phyloP scores from a whole-genome alignment of 2,888 invertebrate species.

The Hypolimnas misippus region DNA sequence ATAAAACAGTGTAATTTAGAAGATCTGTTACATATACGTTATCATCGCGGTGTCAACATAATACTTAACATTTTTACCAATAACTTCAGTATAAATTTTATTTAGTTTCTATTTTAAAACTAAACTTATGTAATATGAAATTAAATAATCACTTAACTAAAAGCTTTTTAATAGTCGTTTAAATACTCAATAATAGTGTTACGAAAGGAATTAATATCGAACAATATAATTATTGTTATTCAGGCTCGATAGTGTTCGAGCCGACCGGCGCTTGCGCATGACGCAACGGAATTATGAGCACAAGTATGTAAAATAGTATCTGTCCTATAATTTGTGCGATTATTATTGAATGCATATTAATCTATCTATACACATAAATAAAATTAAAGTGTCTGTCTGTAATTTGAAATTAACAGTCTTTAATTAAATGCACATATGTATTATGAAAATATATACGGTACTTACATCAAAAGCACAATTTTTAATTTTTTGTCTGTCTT shows the following conservation, averaged over 20 bases:
- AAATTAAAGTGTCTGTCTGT: too few relatives aligned
- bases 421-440: too few relatives aligned
- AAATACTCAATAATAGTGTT: background rate
- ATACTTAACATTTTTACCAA: too few relatives aligned
- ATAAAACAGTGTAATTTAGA: too few relatives aligned
- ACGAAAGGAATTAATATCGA: constrained; percentile 9
- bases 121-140: background rate
- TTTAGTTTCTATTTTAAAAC: background rate
- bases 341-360: constrained; percentile 4
- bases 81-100: background rate
- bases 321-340: constrained; percentile 1
- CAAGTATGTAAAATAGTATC: constrained; percentile 1
- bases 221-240: constrained; percentile 37
- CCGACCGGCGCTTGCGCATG: constrained; percentile 44
- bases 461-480: too few relatives aligned
- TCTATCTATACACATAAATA: too few relatives aligned
- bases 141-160: background rate
- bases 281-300: constrained; percentile 30
- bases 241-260: constrained; percentile 18
- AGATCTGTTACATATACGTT: too few relatives aligned
- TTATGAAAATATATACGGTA: too few relatives aligned
- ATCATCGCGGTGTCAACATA: too few relatives aligned
- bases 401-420: too few relatives aligned
- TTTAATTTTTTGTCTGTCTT: too few relatives aligned
- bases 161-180: background rate